Base-by-base conservation (phyloP, 2,113 vertebrate genomes). In the Cariama cristata region DNA sequence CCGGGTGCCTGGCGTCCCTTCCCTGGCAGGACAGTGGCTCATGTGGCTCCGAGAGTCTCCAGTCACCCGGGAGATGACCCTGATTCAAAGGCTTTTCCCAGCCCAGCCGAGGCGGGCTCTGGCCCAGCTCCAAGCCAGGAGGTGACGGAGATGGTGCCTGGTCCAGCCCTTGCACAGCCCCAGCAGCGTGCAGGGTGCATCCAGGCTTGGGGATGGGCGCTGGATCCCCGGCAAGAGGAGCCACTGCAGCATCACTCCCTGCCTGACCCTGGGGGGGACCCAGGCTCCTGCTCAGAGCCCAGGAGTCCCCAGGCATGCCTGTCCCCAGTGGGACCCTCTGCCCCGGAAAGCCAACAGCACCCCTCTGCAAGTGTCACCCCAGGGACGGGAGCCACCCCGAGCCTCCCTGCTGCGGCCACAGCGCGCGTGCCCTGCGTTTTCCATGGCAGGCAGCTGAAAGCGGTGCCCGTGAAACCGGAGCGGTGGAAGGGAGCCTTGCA, bases 11-110 rank as follows among this genome's bases (percentile, higher is more conserved):
- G 56, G 9, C 5, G 89, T 91, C 92, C 84, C 88, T 81, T 64
- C 60, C 76, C 69, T 76, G 93, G 58, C 92, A 68, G 89, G 95
- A 87, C 93, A 93, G 97, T 81, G 86, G 89, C 97, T 98, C 95
- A 50, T 96, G 90, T 94, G 97, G 97, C 96, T 67, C 92, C 0
- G 2, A 45, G 98, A 98, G 97, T 98, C 97, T 91, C 95, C 84
- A 13, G 97, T 98, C 98, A 97, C 98, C 97, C 92, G 6, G 98
- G 98, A 97, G 98, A 98, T 98, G 45, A 97, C 93, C 96, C 76
- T 92, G 87, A 97, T 96, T 97, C 97, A 96, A 81, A 98, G 95
- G 95, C 87, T 97, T 98, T 98, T 98, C 97, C 97, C 93, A 96
- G 97, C 97, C 88, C 94, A 76, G 81, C 85, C 11, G 58, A 96